These are phyloP conservation scores for Pyralis farinalis DNA, from an alignment of 2,888 invertebrate species.

Conservation along the genomic window DNA sequence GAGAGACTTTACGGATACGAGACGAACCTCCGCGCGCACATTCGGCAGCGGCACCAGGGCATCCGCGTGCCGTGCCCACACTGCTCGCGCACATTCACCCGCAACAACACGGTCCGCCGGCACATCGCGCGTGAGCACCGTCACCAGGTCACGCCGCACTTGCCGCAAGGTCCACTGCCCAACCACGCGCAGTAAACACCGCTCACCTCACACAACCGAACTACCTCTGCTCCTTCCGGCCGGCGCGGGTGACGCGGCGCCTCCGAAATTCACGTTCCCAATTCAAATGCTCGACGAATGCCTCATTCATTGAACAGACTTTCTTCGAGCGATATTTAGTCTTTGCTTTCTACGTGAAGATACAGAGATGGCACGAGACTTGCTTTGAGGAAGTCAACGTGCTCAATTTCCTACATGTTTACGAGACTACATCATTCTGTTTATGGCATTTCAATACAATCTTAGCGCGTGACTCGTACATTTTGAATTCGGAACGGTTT, in stretches of 20 bases:
- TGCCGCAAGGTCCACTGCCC: slow-evolving; percentile 80
- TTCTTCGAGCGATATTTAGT: too few relatives aligned
- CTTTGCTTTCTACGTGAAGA: too few relatives aligned
- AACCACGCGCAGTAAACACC: slow-evolving; percentile 83
- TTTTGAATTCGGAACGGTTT: slow-evolving; percentile 5
- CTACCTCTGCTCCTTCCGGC: slow-evolving; percentile 63
- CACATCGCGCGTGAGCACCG: slow-evolving; percentile 96
- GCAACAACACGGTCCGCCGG: slow-evolving; percentile 94
- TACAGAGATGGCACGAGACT: too few relatives aligned
- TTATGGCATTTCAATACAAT: too few relatives aligned
- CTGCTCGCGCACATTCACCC: slow-evolving; percentile 94
- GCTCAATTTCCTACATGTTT: too few relatives aligned
- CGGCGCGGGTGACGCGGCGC: slow-evolving; percentile 35
- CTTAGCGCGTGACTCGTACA: too few relatives aligned
- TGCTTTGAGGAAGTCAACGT: too few relatives aligned
- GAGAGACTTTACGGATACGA: slow-evolving; percentile 96
- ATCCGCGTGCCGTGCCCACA: slow-evolving; percentile 95
- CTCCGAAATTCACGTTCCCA: slow-evolving; percentile 8
- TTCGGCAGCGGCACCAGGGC: slow-evolving; percentile 94
- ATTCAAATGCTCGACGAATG: slow-evolving; percentile 4
- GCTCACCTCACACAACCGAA: slow-evolving; percentile 51
- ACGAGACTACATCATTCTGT: too few relatives aligned
- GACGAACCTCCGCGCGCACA: slow-evolving; percentile 95
- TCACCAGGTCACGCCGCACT: slow-evolving; percentile 85
- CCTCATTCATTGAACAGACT: too few relatives aligned